Evolutionary conservation across 2,888 invertebrate species (phyloP).

Genomic region (Desoria tigrina): DNA sequence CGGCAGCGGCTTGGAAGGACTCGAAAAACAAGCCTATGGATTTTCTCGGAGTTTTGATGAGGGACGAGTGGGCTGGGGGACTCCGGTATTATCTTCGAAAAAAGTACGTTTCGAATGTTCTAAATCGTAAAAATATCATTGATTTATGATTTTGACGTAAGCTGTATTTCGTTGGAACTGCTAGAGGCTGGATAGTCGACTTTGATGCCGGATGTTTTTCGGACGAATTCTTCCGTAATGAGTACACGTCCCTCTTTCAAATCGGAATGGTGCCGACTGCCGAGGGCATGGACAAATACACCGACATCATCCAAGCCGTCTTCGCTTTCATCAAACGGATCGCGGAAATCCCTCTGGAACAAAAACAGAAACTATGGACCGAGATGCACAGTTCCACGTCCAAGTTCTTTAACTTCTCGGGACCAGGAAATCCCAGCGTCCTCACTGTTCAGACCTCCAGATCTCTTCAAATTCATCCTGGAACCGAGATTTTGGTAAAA

Average conservation of each 20-base stretch:
- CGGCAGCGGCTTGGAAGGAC: conserved; percentile 3
- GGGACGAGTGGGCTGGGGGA: background rate
- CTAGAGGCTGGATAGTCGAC: conserved; percentile 4
- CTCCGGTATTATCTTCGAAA: background rate
- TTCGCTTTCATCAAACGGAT: background rate
- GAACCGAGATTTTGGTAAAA: background rate
- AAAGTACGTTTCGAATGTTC: background rate
- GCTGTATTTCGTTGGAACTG: background rate
- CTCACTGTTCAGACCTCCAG: background rate
- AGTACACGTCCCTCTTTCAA: conserved; percentile 9
- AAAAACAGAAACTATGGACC: background rate
- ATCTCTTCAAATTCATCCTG: background rate
- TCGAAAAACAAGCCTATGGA: conserved; percentile 3
- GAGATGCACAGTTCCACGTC: background rate
- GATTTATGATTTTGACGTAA: background rate
- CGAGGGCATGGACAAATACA: background rate
- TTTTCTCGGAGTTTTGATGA: background rate
- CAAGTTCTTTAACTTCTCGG: background rate
- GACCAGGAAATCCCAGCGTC: background rate
- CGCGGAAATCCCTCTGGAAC: background rate
- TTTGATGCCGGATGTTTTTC: background rate
- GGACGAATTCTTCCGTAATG: background rate
- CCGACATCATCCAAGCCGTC: background rate
- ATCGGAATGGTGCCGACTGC: background rate
- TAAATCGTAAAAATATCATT: background rate